phyloP scores from a whole-genome alignment of 2,113 vertebrate genomes.

The Ceyx cyanopectus region DNA sequence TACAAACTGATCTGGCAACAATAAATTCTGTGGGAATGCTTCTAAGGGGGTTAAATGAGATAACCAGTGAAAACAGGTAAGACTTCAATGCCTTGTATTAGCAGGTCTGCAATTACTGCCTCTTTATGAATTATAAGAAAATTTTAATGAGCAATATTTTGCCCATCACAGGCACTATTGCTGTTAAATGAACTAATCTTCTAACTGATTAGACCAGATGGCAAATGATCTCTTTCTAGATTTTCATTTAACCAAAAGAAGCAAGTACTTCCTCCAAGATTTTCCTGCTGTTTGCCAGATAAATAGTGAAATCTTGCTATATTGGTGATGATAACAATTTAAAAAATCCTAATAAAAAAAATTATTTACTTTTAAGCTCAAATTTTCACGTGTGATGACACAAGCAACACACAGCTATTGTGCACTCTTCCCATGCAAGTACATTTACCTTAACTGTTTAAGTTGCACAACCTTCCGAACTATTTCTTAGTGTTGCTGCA shows the following conservation, averaged over 20 bases:
- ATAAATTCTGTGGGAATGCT: background rate
- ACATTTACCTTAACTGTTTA: background rate
- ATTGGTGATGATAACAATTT: background rate
- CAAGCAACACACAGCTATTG: background rate
- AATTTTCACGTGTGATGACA: background rate
- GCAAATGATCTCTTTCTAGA: background rate
- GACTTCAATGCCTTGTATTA: slow-evolving; percentile 6
- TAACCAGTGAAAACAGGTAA: background rate
- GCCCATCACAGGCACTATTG: background rate
- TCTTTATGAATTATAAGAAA: background rate
- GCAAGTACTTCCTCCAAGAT: background rate
- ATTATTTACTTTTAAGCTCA: background rate
- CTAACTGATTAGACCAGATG: background rate
- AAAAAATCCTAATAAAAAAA: background rate
- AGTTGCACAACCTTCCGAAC: background rate
- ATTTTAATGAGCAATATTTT: background rate
- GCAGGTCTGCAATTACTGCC: background rate
- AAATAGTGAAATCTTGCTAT: background rate
- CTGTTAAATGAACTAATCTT: background rate
- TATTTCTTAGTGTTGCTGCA: background rate
- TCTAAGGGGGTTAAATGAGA: background rate
- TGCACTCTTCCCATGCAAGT: background rate
- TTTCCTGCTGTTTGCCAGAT: background rate
- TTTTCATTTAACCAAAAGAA: slow-evolving; percentile 8
- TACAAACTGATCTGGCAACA: background rate